Base-by-base conservation (phyloP, 2,797 vertebrate species). In the Syncerus caffer region DNA sequence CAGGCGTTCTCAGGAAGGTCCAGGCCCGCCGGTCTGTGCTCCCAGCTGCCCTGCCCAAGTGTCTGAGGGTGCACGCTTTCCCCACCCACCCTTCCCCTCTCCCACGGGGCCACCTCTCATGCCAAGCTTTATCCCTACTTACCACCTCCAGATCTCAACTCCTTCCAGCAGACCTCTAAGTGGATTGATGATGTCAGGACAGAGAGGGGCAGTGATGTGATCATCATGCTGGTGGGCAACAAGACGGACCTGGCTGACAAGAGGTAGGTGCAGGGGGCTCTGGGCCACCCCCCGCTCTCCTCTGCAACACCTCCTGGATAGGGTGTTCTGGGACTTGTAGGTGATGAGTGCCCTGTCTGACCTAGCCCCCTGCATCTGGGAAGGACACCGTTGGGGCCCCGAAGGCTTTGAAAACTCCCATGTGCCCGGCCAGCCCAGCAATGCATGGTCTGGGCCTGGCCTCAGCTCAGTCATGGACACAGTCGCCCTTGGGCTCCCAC, bases 171-270 rank as follows among this genome's bases (percentile, higher is more conserved):
- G 98, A 99, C 99, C 76, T 99, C 99, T 51, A 99, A 99, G 98
- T 99, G 99, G 99, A 99, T 99, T 3, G 99, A 99, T 51, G 99
- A 99, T 1, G 99, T 99, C 98, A 99, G 99, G 98, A 99, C 99
- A 97, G 99, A 99, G 99, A 98, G 99, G 98, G 99, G 99, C 98
- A 99, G 99, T 96, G 99, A 99, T 89, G 99, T 99, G 98, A 99
- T 99, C 98, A 99, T 99, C 90, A 99, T 99, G 99, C 99, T 99
- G 2, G 99, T 99, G 67, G 99, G 99, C 98, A 99, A 99, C 97
- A 99, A 99, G 98, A 99, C 99, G 71, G 99, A 99, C 97, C 98
- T 99, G 95, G 99, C 99, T 31, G 99, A 99, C 96, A 99, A 99
- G 98, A 99, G 99, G 99, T 99, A 97, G 71, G 98, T 17, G 0